A percentile compares a stretch with the other conserved stretches of the same genome.
These are phyloP conservation scores for Copidosoma aretas DNA, from an alignment of 2,888 invertebrate species.

Conservation along the genomic window DNA sequence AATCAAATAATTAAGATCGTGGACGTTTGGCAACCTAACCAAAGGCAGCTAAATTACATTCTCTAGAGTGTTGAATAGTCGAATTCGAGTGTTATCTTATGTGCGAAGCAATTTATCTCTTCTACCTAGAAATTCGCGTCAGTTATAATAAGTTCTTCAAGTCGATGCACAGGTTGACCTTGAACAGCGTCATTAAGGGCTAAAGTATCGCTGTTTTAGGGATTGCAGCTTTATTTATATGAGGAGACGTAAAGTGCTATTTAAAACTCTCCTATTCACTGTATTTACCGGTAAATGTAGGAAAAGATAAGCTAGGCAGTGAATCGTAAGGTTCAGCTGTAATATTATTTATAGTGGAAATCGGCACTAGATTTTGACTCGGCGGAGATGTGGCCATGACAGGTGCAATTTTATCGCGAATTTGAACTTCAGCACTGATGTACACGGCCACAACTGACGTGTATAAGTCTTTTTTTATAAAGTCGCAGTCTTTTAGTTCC, in stretches of 20 bases:
- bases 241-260: background rate
- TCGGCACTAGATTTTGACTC: background rate
- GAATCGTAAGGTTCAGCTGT: background rate
- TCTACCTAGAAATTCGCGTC: background rate
- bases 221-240: background rate
- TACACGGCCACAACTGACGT: background rate
- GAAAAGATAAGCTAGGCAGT: background rate
- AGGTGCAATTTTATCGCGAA: background rate
- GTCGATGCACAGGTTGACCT: background rate
- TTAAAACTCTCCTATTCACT: background rate
- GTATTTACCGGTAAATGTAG: background rate
- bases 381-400: background rate
- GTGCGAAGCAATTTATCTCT: background rate
- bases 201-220: background rate
- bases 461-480: background rate
- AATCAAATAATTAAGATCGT: background rate
- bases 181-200: background rate
- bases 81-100: background rate
- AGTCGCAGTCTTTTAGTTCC: background rate
- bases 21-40: background rate
- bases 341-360: background rate
- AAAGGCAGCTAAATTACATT: background rate
- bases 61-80: background rate
- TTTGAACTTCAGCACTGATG: background rate
- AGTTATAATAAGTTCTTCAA: background rate